Percentiles rank a stretch among this genome's conserved stretches.
Evolutionary conservation across 2,113 vertebrate species (phyloP).

Genomic region (Prietella phreatophila): DNA sequence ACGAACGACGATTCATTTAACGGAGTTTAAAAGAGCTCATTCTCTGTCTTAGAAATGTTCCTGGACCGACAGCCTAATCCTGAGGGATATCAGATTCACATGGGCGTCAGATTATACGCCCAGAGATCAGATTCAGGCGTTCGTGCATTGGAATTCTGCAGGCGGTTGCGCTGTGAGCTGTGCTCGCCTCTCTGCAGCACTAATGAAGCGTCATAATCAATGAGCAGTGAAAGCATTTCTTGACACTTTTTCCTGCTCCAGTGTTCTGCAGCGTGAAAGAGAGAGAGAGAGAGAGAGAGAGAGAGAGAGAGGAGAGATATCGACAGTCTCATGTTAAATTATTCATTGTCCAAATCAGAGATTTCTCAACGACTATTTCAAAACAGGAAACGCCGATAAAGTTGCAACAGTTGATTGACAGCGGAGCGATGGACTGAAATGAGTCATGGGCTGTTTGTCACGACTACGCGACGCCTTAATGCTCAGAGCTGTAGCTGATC

Average conservation of each 20-base stretch:
- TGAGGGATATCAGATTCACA: not conserved
- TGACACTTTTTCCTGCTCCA: conserved; percentile 38
- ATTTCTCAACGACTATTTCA: conserved; percentile 49
- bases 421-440: conserved; percentile 57
- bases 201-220: conserved; percentile 51
- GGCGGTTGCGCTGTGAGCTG: conserved; percentile 1
- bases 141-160: conserved; percentile 25
- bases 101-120: not conserved
- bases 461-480: not conserved
- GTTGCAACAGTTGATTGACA: conserved; percentile 61
- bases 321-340: conserved; percentile 55
- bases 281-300: not conserved
- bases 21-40: not conserved
- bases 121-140: not conserved
- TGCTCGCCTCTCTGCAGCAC: conserved; percentile 33
- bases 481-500: not conserved
- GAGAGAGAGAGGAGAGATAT: conserved; percentile 33
- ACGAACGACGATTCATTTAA: not conserved
- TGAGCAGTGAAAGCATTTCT: conserved; percentile 50
- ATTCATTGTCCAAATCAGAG: conserved; percentile 54
- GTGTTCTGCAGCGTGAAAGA: not conserved
- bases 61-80: not conserved
- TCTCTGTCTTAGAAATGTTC: not conserved
- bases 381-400: conserved; percentile 51
- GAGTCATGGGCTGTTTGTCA: conserved; percentile 55